Base-by-base conservation (phyloP, 2,113 vertebrate genomes). In the Bagarius yarrelli region DNA sequence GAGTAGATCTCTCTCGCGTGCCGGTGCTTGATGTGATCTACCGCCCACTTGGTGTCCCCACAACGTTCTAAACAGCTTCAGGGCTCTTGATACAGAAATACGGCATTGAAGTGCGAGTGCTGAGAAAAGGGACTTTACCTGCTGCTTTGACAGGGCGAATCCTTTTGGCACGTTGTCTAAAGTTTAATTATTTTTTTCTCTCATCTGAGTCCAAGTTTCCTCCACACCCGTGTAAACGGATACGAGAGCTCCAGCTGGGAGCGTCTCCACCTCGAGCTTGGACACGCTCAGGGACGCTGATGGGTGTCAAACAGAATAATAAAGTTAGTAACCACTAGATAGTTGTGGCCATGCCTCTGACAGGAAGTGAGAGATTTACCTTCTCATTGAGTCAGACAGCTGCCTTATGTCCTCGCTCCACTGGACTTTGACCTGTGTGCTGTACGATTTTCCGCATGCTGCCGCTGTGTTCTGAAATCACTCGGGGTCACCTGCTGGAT, bases 171-270 rank as follows among this genome's bases (percentile, higher is more conserved):
- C 0, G 44, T 21, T 1, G 6, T 50, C 25, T 27, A 16, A 25
- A 8, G 14, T 21, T 34, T 27, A 56, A 69, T 25, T 50, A 23
- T 32, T 52, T 32, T 1, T 23, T 57, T 30, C 53, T 79, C 34
- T 79, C 11, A 60, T 80, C 18, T 72, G 11, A 23, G 34, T 71
- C 55, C 36, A 69, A 27, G 67, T 70, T 59, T 72, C 36, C 56
- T 50, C 12, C 56, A 32, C 12, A 8, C 55, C 52, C 52, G 67
- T 80, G 27, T 71, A 80, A 71, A 73, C 14, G 1, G 70, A 60
- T 40, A 64, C 18, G 16, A 66, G 61, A 16, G 36, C 21, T 23
- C 16, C 70, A 83, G 70, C 44, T 47, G 47, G 27, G 55, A 73
- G 18, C 14, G 9, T 56, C 30, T 34, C 15, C 15, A 6, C 40